phyloP scores from a whole-genome alignment of 1,140 invertebrate species.

The Phortica variegata region DNA sequence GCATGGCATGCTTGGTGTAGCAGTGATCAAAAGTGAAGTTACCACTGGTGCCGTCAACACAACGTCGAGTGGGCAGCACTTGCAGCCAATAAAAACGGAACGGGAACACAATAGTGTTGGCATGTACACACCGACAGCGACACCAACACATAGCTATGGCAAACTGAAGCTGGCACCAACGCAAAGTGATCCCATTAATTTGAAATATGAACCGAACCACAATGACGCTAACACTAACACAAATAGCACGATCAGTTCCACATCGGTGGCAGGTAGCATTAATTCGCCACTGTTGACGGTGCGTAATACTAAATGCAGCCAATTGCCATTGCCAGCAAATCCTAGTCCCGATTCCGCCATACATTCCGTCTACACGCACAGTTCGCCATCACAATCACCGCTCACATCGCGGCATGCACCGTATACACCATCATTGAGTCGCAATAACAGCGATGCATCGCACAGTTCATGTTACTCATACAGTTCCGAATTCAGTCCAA shows the following conservation, averaged over 20 bases:
- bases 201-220: slow-evolving; percentile 48
- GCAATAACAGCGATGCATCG: slow-evolving; percentile 89
- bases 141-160: slow-evolving; percentile 1
- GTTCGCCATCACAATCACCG: slow-evolving; percentile 81
- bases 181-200: slow-evolving; percentile 54
- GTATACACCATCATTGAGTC: slow-evolving; percentile 77
- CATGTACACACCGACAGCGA: not conserved
- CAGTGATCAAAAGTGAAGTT: slow-evolving; percentile 41
- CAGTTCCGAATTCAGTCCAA: slow-evolving; percentile 74
- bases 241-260: not conserved
- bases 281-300: slow-evolving; percentile 44
- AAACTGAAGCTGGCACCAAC: slow-evolving; percentile 46
- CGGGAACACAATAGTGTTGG: not conserved
- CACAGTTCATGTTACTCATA: slow-evolving; percentile 80
- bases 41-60: slow-evolving; percentile 16
- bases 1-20: slow-evolving; percentile 3
- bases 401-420: slow-evolving; percentile 77
- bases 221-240: not conserved
- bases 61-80: slow-evolving; percentile 2
- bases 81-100: slow-evolving; percentile 8
- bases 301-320: slow-evolving; percentile 41
- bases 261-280: slow-evolving; percentile 62
- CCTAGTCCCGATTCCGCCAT: slow-evolving; percentile 82
- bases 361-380: slow-evolving; percentile 78
- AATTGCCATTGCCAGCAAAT: slow-evolving; percentile 62